These are phyloP conservation scores for Microtus montanus DNA, from an alignment of 2,113 vertebrate genomes.

Conservation along the genomic window DNA sequence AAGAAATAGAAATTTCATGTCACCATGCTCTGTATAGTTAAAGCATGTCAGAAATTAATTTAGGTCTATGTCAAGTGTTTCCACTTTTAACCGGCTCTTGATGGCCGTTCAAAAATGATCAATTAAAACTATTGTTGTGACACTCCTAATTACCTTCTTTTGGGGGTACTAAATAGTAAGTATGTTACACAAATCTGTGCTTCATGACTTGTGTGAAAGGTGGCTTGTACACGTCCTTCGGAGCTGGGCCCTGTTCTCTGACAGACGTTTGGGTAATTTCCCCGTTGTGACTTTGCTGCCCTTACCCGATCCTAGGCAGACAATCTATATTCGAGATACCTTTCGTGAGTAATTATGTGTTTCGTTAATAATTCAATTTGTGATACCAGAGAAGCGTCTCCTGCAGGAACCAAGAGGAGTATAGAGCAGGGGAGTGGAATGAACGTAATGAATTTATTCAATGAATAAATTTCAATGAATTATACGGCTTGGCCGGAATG, in stretches of 20 bases:
- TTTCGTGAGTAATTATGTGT: background rate
- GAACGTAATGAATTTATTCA: too few relatives aligned
- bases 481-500: background rate
- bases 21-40: background rate
- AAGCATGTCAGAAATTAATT: background rate
- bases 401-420: slow-evolving; percentile 22
- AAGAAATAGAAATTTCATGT: slow-evolving; percentile 27
- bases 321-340: background rate
- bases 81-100: slow-evolving; percentile 13
- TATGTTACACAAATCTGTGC: background rate
- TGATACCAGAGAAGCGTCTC: background rate
- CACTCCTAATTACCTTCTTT: background rate
- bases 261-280: background rate
- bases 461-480: background rate
- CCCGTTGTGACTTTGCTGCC: background rate
- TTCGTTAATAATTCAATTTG: slow-evolving; percentile 38
- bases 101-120: slow-evolving; percentile 1
- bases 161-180: background rate
- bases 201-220: background rate
- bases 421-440: background rate
- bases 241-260: background rate
- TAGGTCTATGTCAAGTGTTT: slow-evolving; percentile 21
- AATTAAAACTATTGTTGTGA: background rate
- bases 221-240: background rate
- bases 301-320: background rate